These are phyloP conservation scores for Amazona finschi DNA, from an alignment of 2,797 vertebrate genomes.

Conservation along the genomic window DNA sequence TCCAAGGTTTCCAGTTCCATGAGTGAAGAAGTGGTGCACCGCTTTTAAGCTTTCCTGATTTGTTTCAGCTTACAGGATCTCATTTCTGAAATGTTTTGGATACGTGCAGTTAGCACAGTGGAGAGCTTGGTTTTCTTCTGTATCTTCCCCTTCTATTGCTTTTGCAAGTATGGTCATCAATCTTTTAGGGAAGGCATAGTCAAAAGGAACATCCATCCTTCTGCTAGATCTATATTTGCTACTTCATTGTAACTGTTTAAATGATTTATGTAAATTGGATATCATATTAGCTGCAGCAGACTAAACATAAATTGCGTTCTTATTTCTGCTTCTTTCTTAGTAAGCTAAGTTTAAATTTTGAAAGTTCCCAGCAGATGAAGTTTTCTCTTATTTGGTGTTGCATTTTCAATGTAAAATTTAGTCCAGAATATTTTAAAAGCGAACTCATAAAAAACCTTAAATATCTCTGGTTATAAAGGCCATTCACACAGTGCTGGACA, in stretches of 20 bases:
- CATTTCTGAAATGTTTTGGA: neutral
- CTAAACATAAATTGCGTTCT: neutral
- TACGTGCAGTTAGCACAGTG: neutral
- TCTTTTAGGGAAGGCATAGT: neutral
- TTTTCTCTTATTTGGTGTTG: neutral
- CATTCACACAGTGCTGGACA: neutral
- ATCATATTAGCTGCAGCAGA: neutral
- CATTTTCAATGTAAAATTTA: neutral
- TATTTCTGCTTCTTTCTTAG: neutral
- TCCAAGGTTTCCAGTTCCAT: constrained; percentile 25
- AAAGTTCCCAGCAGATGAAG: neutral
- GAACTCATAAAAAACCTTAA: neutral
- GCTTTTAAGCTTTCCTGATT: constrained; percentile 45
- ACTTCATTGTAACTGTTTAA: neutral
- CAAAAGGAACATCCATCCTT: neutral
- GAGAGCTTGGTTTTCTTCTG: neutral
- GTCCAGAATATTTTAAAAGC: neutral
- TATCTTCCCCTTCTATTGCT: neutral
- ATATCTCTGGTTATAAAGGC: neutral
- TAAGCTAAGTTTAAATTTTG: neutral
- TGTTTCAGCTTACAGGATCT: constrained; percentile 64
- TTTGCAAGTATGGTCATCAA: neutral
- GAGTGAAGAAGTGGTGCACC: constrained; percentile 25
- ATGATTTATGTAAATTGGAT: neutral
- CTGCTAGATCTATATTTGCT: neutral